A percentile compares a stretch with the other conserved stretches of the same genome.
Evolutionary conservation across 2,888 invertebrate species (phyloP).

Genomic region (Taphrorychus bicolor): DNA sequence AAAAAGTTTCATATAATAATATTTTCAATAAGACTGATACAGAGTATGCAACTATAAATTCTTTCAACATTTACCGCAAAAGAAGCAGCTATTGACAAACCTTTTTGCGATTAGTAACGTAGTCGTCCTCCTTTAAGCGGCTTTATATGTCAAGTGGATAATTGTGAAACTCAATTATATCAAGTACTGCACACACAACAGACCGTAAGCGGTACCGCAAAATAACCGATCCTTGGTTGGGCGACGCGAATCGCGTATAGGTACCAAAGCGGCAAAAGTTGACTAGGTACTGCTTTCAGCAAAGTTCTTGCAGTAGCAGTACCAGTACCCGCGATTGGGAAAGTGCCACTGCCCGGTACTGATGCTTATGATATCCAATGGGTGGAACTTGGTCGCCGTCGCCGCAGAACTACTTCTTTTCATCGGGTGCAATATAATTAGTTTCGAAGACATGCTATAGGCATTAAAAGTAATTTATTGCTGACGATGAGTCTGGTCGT

Average conservation of each 20-base stretch:
- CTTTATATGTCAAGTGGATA: not conserved
- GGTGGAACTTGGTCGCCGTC: constrained; percentile 15
- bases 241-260: constrained; percentile 6
- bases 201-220: constrained; percentile 34
- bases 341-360: not conserved
- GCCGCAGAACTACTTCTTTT: too few species aligned
- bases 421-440: too few species aligned
- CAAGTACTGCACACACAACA: not conserved
- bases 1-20: not conserved
- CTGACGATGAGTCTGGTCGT: too few species aligned
- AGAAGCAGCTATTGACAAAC: not conserved
- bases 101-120: not conserved
- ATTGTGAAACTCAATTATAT: constrained; percentile 7
- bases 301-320: constrained; percentile 28
- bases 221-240: not conserved
- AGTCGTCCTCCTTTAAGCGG: too few species aligned
- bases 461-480: too few species aligned
- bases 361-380: constrained; percentile 6
- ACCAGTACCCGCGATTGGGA: constrained; percentile 7
- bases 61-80: not conserved
- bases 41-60: too few species aligned
- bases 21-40: too few species aligned
- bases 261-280: constrained; percentile 15
- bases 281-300: constrained; percentile 28
- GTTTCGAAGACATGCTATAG: too few species aligned